Evolutionary conservation across 2,888 invertebrate species (phyloP).

Genomic region (Drosophila birchii): DNA sequence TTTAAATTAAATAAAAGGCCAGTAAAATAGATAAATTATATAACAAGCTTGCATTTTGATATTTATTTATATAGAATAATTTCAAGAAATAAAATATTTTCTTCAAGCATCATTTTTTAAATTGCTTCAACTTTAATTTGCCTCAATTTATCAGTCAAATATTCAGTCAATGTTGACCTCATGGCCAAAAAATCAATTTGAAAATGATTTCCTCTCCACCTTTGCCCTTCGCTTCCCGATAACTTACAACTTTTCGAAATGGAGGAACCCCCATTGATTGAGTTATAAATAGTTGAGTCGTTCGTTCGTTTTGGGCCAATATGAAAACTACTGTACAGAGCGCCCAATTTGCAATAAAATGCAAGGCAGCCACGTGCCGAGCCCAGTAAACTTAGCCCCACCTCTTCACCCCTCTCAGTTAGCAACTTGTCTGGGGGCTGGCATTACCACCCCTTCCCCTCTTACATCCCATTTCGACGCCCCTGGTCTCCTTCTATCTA

Average conservation of each 20-base stretch:
- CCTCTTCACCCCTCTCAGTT: not conserved
- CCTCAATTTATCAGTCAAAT: not conserved
- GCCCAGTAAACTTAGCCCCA: constrained; percentile 7
- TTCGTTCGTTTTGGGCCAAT: constrained; percentile 1
- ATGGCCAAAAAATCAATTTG: constrained; percentile 20
- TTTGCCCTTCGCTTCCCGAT: not conserved
- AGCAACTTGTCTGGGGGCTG: constrained; percentile 21
- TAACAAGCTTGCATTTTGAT: too few relatives aligned
- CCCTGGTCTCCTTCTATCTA: constrained; percentile 12
- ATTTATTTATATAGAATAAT: not conserved
- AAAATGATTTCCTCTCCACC: constrained; percentile 10
- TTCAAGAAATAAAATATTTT: not conserved
- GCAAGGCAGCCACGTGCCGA: constrained; percentile 41
- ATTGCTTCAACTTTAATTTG: not conserved
- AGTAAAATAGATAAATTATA: too few relatives aligned
- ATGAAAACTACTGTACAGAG: not conserved
- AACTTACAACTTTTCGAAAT: constrained; percentile 14
- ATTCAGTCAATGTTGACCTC: constrained; percentile 11
- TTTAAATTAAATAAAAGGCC: too few relatives aligned
- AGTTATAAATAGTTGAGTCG: constrained; percentile 39
- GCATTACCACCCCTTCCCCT: not conserved
- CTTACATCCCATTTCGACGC: not conserved
- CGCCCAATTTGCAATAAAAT: constrained; percentile 37
- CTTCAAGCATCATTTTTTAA: not conserved
- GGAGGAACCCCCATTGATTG: constrained; percentile 29